Evolutionary conservation across 1,140 invertebrate species (phyloP), one percentile per base, ranked within the genome.

Genomic region (Diplogasteroides magnus): DNA sequence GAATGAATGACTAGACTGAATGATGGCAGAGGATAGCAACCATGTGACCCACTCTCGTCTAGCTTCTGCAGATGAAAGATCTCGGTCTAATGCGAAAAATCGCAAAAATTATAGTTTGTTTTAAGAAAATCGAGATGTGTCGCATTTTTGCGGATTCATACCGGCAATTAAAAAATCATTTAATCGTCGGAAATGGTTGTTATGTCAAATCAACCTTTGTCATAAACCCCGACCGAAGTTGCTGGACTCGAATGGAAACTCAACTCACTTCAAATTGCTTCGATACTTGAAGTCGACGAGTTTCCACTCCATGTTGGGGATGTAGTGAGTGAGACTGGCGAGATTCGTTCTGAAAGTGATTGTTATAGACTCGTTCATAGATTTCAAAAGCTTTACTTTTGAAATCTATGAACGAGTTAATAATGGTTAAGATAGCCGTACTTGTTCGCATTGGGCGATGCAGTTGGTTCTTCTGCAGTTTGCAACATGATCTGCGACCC

Each of bases 291-390:
- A 82, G 67, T 81, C 80, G 27, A 78, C 75, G 31, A 81, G 59
- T 25, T 70, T 72, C 79, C 79, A 81, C 58, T 81, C 80, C 77
- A 77, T 78, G 60, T 80, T 80, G 1, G 77, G 77, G n/a, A 80
- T 80, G 69, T 80, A 80, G 70, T 80, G 79, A 14, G 74, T 71
- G n/a, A 80, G 69, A 23, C 60, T 65, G n/a, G 72, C 72, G 1
- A 74, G 59, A 32, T 74, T 75, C 32, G 74, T 70, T 32, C 70
- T 72, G 61, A 58, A 68, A 27, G 19, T 23, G n/a, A 55, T 23
- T 64, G 15, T 19, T 28, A 37, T 27, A 25, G 23, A 15, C 28
- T 71, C 1, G 25, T 67, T n/a, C 19, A 67, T 58, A n/a, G 25
- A 69, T 1, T 58, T 29, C 25, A 58, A 57, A 27, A 19, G n/a